Conservation (phyloP, 2,797 vertebrate genomes). For the Brotula barbata region DNA sequence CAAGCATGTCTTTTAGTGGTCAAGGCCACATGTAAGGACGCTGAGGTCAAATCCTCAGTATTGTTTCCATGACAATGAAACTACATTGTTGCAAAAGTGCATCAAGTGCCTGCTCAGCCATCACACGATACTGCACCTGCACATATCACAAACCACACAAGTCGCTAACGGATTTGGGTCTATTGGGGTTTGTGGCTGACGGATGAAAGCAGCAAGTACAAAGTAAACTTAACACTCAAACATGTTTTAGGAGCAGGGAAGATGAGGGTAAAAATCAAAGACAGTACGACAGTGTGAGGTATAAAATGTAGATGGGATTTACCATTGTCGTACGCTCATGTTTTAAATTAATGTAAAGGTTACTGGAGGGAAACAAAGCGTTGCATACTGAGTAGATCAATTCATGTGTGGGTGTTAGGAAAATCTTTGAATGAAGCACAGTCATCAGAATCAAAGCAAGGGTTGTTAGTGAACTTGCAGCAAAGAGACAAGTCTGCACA, state of each 20-base stretch:
- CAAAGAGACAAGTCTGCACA: too few species aligned
- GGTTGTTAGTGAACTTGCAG: too few species aligned
- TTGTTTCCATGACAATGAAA: slow-evolving; percentile 10
- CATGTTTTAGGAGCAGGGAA: background rate
- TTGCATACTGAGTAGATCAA: too few species aligned
- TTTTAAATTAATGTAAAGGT: background rate
- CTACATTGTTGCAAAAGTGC: background rate
- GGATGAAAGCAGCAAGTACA: slow-evolving; percentile 11
- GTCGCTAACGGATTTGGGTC: slow-evolving; percentile 2
- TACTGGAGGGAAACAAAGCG: background rate
- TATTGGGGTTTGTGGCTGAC: slow-evolving; percentile 5
- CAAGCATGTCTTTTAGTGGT: slow-evolving; percentile 2
- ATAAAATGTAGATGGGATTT: too few species aligned
- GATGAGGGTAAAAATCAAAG: background rate
- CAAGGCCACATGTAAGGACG: slow-evolving; percentile 5
- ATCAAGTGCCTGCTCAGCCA: slow-evolving; percentile 3
- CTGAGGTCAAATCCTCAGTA: slow-evolving; percentile 39
- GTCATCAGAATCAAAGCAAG: too few species aligned
- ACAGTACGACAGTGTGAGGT: too few species aligned
- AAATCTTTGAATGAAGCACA: too few species aligned
- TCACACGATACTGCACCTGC: too few species aligned
- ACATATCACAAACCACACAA: too few species aligned
- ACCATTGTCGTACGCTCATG: background rate
- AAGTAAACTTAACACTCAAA: background rate
- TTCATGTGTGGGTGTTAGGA: too few species aligned